Conservation (phyloP, 2,888 invertebrate genomes). For the Microplitis deprimator region DNA sequence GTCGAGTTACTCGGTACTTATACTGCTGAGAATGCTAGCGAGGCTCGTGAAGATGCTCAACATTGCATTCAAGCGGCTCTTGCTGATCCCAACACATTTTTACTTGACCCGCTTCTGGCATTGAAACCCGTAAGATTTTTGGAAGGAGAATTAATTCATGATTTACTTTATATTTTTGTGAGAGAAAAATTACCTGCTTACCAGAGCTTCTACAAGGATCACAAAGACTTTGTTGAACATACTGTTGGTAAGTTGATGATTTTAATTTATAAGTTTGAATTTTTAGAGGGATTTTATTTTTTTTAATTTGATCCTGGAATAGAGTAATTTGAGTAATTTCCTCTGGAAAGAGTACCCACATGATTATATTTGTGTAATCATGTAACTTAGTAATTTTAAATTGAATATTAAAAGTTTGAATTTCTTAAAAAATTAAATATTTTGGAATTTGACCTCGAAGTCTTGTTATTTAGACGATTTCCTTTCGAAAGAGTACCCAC, state of each 20-base stretch:
- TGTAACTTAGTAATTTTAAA: too few species aligned
- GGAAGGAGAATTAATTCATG: conserved; percentile 95
- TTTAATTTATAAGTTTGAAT: too few species aligned
- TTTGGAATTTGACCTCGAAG: too few species aligned
- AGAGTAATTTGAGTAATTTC: too few species aligned
- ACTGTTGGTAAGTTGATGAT: conserved; percentile 67
- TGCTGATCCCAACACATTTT: conserved; percentile 94
- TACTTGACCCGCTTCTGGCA: conserved; percentile 93
- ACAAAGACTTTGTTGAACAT: conserved; percentile 89
- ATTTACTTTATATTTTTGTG: conserved; percentile 94
- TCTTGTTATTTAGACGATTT: too few species aligned
- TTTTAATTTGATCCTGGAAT: too few species aligned
- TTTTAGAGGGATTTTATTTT: too few species aligned
- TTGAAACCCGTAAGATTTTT: conserved; percentile 95
- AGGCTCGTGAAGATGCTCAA: conserved; percentile 96
- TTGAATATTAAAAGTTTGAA: too few species aligned
- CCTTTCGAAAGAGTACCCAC: too few species aligned
- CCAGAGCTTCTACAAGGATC: conserved; percentile 90
- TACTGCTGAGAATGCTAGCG: conserved; percentile 96
- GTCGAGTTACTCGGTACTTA: conserved; percentile 96
- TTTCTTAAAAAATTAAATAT: too few species aligned
- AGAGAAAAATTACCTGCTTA: conserved; percentile 95
- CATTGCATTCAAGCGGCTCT: conserved; percentile 96
- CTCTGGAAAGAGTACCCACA: too few species aligned
- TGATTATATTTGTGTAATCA: too few species aligned